phyloP scores from a whole-genome alignment of 2,797 vertebrate genomes.

The Thripadectes ignobilis region DNA sequence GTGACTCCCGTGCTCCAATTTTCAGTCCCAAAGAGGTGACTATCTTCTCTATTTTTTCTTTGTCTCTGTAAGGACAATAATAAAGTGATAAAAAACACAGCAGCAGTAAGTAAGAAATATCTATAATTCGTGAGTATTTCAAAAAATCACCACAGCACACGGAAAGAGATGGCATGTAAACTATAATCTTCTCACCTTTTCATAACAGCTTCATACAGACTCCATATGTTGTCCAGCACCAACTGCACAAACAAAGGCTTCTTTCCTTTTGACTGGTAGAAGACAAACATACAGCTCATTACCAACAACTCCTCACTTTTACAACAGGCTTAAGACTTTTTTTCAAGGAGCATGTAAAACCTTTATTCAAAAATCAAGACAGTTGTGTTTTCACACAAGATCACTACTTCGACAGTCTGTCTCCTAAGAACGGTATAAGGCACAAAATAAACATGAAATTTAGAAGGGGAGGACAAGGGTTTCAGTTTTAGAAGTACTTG shows the following conservation, averaged over 20 bases:
- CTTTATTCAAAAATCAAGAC: background rate
- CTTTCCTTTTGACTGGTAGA: slow-evolving; percentile 89
- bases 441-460: background rate
- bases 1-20: slow-evolving; percentile 85
- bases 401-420: background rate
- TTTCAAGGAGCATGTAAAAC: background rate
- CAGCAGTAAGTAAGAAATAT: background rate
- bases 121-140: background rate
- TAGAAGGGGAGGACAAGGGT: background rate
- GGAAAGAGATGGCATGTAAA: background rate
- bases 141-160: background rate
- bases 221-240: slow-evolving; percentile 97
- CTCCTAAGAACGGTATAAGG: background rate
- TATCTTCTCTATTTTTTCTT: slow-evolving; percentile 93
- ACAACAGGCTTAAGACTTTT: background rate
- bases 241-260: slow-evolving; percentile 95
- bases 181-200: slow-evolving; percentile 80
- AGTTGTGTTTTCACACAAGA: background rate
- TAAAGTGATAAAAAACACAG: background rate
- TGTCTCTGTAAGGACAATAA: slow-evolving; percentile 80
- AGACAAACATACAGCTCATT: slow-evolving; percentile 18
- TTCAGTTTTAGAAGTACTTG: background rate
- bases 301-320: background rate
- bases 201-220: slow-evolving; percentile 91
- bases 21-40: slow-evolving; percentile 88